Percentiles rank a stretch among this genome's conserved stretches.
Evolutionary conservation across 1,140 invertebrate species (phyloP).

Genomic region (Orchesella cincta): DNA sequence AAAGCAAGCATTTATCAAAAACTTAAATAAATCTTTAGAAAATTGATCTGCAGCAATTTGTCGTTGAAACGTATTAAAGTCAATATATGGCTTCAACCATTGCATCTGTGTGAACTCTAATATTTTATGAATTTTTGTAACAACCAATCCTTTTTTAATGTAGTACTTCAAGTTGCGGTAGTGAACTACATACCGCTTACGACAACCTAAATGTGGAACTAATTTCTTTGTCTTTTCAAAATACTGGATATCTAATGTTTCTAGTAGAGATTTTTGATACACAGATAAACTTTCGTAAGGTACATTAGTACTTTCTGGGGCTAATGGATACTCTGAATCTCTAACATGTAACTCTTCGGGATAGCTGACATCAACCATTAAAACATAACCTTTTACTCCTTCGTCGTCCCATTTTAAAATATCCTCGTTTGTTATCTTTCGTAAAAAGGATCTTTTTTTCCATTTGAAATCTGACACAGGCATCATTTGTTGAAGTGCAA

Average conservation of each 20-base stretch:
- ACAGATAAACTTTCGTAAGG: slow-evolving; percentile 3
- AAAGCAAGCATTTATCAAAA: slow-evolving; percentile 52
- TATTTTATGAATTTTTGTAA: slow-evolving; percentile 28
- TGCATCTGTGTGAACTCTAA: slow-evolving; percentile 29
- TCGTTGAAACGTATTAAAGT: slow-evolving; percentile 17
- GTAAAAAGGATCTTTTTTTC: slow-evolving; percentile 5
- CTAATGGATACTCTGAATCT: slow-evolving; percentile 51
- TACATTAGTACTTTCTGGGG: slow-evolving; percentile 33
- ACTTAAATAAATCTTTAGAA: slow-evolving; percentile 53
- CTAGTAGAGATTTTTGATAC: slow-evolving; percentile 21
- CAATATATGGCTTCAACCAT: slow-evolving; percentile 34
- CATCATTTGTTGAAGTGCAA: slow-evolving; percentile 41
- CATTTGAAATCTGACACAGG: slow-evolving; percentile 47
- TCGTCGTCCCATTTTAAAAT: slow-evolving; percentile 43
- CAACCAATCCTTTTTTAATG: slow-evolving; percentile 26
- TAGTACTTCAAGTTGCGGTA: slow-evolving; percentile 42
- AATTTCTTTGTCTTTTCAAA: slow-evolving; percentile 25
- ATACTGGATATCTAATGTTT: not conserved
- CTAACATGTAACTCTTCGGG: slow-evolving; percentile 47
- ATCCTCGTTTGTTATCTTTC: not conserved
- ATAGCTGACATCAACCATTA: slow-evolving; percentile 53
- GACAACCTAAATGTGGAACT: slow-evolving; percentile 25
- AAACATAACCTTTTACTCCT: slow-evolving; percentile 47
- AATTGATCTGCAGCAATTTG: not conserved
- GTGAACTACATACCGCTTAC: slow-evolving; percentile 35